These are phyloP conservation scores for Dolichomitus sp. DNA, from an alignment of 2,888 invertebrate species.

Conservation along the genomic window DNA sequence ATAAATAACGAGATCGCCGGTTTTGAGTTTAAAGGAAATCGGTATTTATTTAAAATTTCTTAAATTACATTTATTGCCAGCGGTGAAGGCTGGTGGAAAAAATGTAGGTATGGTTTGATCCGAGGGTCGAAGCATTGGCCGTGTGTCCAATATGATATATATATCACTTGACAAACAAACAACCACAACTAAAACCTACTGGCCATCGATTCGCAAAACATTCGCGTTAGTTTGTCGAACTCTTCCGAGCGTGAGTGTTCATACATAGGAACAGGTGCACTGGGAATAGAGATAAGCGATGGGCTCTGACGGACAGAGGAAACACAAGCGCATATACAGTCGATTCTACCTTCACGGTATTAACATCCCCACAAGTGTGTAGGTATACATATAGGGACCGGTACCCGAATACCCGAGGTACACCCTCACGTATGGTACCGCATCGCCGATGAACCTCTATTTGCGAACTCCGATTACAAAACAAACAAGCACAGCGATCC, in stretches of 20 bases:
- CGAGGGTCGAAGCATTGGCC: slow-evolving; percentile 14
- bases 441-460: slow-evolving; percentile 75
- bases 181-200: slow-evolving; percentile 34
- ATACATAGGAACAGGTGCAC: slow-evolving; percentile 1
- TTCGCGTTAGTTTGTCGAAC: slow-evolving; percentile 15
- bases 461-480: slow-evolving; percentile 78
- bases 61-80: not conserved
- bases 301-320: slow-evolving; percentile 39
- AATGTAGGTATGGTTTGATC: not conserved
- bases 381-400: slow-evolving; percentile 31
- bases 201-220: slow-evolving; percentile 15
- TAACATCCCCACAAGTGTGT: slow-evolving; percentile 28
- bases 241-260: slow-evolving; percentile 33
- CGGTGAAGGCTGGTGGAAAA: not conserved
- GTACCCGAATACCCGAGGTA: slow-evolving; percentile 41
- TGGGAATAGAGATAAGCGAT: slow-evolving; percentile 15
- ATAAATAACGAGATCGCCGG: not conserved
- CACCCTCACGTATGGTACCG: slow-evolving; percentile 50
- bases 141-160: slow-evolving; percentile 56
- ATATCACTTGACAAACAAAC: slow-evolving; percentile 70
- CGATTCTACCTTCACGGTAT: not conserved
- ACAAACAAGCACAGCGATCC: slow-evolving; percentile 74
- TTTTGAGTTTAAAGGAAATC: not conserved
- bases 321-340: slow-evolving; percentile 5
- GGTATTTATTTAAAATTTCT: not conserved